Base-by-base conservation (phyloP, 2,888 invertebrate species). In the Ferrisia virgata region DNA sequence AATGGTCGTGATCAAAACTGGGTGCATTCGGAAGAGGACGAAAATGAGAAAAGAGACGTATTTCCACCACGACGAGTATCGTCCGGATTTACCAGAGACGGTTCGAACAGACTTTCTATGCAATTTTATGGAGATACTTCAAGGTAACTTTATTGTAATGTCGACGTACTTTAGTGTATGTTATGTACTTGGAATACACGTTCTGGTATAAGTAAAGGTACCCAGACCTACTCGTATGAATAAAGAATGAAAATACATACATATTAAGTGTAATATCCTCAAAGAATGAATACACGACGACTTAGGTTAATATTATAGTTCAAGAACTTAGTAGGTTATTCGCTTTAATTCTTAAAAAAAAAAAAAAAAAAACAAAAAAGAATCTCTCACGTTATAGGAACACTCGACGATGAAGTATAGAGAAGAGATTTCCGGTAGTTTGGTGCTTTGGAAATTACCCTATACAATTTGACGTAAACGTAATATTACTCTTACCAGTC, bases 101-200 rank as follows among this genome's bases (percentile, higher is more conserved):
- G 91, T 89, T 92, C 90, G 85, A 93, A 93, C 88, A 90, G 96
- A 25, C 90, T 96, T 64, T 96, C 96, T 0, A 95, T 96, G 93
- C 95, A 95, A 89, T 94, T 95, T 88, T 91, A 94, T n/a, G 94
- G 94, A 72, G 93, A 93, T 87, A 91, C 91, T 64, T 92, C 92
- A 58, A 93, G 94, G 90, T 93, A 90, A 88, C 91, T 88, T 69
- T 11, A 22, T 79, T n/a, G n/a, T n/a, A 79, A 39, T 40, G 25
- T 53, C 53, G 53, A 53, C n/a, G 64, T 22, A 18, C 18, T n/a
- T n/a, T n/a, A n/a, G n/a, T 43, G 43, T 13, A 43, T 13, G 43
- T 13, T 13, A 43, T 72, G 36, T 72, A 72, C 31, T 72, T 72
- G 3, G 72, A 33, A 31, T 72, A 72, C 31, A 36, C 31, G 13